Conservation (phyloP, 2,888 invertebrate species). For the Chloromyia formosa region DNA sequence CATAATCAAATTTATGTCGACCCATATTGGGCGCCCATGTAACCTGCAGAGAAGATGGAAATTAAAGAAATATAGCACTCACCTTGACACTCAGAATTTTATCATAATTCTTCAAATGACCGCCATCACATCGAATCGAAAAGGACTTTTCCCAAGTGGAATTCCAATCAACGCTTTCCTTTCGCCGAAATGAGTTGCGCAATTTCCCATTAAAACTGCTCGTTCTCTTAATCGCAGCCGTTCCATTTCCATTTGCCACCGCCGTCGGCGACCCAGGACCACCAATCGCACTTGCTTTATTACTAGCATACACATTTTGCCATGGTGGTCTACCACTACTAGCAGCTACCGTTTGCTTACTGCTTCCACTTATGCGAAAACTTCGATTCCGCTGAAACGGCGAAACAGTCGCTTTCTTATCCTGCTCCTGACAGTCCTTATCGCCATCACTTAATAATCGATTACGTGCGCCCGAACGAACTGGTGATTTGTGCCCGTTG, state of each 20-base stretch:
- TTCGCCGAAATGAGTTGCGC: conserved; percentile 59
- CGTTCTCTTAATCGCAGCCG: conserved; percentile 47
- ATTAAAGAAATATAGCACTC: no score
- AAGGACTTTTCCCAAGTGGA: conserved; percentile 60
- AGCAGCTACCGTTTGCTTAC: conserved; percentile 17
- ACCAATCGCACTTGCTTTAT: conserved; percentile 33
- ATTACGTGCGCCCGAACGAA: conserved; percentile 45
- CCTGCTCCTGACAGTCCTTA: conserved; percentile 48
- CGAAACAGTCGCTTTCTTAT: conserved; percentile 42
- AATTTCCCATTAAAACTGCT: conserved; percentile 52
- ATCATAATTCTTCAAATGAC: conserved; percentile 60
- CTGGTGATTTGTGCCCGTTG: conserved; percentile 22
- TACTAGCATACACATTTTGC: conserved; percentile 53
- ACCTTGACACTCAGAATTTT: conserved; percentile 60
- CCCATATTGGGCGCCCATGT: no score
- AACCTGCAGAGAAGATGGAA: no score
- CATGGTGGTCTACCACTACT: conserved; percentile 51
- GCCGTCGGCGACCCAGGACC: conserved; percentile 6
- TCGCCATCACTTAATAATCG: conserved; percentile 55
- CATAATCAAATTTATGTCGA: no score
- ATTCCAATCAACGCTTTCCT: conserved; percentile 59
- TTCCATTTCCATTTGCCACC: conserved; percentile 7
- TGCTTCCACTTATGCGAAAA: conserved; percentile 51
- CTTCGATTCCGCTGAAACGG: conserved; percentile 53
- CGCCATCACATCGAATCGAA: conserved; percentile 55